Evolutionary conservation across 2,888 invertebrate species (phyloP).

Genomic region (Trichogramma evanescens): DNA sequence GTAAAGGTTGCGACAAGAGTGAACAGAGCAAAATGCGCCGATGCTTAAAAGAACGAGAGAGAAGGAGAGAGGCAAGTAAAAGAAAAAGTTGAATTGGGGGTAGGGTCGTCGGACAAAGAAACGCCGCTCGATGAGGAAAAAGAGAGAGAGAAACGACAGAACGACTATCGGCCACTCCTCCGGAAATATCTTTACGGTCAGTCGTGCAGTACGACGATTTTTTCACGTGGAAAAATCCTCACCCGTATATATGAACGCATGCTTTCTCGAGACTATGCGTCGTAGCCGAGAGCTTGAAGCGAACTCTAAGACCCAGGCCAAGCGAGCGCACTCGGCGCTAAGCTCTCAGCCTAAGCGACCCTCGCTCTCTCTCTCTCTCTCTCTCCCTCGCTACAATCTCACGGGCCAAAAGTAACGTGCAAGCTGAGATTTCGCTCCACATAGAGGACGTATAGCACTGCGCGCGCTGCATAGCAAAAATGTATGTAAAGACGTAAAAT

Average conservation of each 20-base stretch:
- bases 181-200: background rate
- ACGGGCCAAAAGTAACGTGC: no score
- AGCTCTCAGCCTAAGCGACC: background rate
- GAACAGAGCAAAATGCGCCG: background rate
- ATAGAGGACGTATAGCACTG: background rate
- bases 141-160: background rate
- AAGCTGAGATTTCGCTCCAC: no score
- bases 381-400: no score
- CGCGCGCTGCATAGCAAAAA: background rate
- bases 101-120: background rate
- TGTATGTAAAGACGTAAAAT: constrained; percentile 8
- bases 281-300: no score
- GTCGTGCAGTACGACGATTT: background rate
- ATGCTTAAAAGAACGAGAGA: background rate
- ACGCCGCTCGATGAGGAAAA: background rate
- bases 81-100: background rate
- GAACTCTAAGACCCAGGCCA: background rate
- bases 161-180: background rate
- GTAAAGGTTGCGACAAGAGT: background rate
- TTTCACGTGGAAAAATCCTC: background rate
- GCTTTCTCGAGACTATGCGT: no score
- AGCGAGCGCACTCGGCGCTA: background rate
- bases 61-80: background rate
- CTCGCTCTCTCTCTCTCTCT: no score
- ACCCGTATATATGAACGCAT: no score